phyloP scores from a whole-genome alignment of 1,140 invertebrate genomes.

The Drosophila miranda region DNA sequence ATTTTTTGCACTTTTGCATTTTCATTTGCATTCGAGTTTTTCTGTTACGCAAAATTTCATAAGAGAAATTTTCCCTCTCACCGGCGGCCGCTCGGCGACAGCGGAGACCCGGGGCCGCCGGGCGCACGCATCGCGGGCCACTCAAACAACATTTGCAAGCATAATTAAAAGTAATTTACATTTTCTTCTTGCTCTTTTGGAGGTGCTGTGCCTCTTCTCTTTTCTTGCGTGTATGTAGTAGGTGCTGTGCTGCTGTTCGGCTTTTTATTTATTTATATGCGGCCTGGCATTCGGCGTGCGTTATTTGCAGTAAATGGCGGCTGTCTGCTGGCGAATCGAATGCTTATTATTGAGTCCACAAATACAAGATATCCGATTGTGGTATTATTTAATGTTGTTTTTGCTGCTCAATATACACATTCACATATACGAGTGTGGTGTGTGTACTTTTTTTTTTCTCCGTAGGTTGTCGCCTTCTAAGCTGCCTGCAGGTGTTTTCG shows the following conservation, averaged over 20 bases:
- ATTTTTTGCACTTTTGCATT: slow-evolving; percentile 20
- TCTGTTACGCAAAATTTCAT: slow-evolving; percentile 55
- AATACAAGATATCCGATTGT: slow-evolving; percentile 1
- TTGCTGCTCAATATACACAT: slow-evolving; percentile 28
- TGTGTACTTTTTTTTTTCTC: too few relatives aligned
- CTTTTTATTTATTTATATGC: slow-evolving; percentile 42
- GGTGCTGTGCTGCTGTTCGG: slow-evolving; percentile 30
- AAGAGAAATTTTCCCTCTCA: slow-evolving; percentile 38
- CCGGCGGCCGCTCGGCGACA: slow-evolving; percentile 15
- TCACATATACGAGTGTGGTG: slow-evolving; percentile 9
- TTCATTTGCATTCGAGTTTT: slow-evolving; percentile 44
- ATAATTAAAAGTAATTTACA: slow-evolving; percentile 48
- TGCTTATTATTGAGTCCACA: slow-evolving; percentile 9
- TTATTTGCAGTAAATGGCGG: slow-evolving; percentile 43
- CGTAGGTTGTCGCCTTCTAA: slow-evolving; percentile 3
- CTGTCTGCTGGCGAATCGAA: slow-evolving; percentile 18
- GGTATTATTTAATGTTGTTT: slow-evolving; percentile 39
- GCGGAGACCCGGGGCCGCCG: neutral
- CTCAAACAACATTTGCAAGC: slow-evolving; percentile 32
- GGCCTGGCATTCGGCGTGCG: slow-evolving; percentile 14
- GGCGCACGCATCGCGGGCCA: neutral
- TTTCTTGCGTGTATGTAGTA: slow-evolving; percentile 7
- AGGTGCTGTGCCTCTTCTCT: slow-evolving; percentile 23
- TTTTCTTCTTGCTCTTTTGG: slow-evolving; percentile 33
- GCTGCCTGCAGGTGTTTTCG: neutral